phyloP scores from a whole-genome alignment of 2,113 vertebrate species.

The Coturnix japonica region DNA sequence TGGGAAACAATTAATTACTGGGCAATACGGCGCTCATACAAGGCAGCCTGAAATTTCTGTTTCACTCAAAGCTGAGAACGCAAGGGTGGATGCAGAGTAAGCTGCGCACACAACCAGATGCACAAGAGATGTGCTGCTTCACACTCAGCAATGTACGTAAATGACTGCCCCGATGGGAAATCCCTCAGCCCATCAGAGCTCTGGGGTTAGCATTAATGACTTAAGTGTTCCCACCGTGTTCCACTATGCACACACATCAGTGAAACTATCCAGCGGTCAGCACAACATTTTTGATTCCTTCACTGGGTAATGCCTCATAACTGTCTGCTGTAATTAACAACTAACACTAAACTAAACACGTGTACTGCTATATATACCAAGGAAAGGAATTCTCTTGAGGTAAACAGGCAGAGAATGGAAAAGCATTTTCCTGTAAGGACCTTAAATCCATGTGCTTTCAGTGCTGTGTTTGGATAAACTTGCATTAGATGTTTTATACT shows the following conservation, averaged over 20 bases:
- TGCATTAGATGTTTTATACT: not conserved
- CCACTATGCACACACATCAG: not conserved
- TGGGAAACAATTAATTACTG: slow-evolving; percentile 5
- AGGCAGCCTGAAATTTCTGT: not conserved
- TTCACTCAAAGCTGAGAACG: not conserved
- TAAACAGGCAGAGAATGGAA: fast-evolving
- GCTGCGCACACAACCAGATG: not conserved
- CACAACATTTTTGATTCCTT: not conserved
- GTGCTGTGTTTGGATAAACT: not conserved
- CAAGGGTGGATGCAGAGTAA: not conserved
- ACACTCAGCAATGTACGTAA: not conserved
- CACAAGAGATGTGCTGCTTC: not conserved
- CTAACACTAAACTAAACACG: fast-evolving
- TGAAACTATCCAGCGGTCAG: fast-evolving
- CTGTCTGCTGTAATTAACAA: not conserved
- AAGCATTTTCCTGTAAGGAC: fast-evolving
- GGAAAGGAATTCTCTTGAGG: not conserved
- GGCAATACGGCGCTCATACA: not conserved
- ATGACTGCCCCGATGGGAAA: not conserved
- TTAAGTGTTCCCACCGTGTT: too few species aligned
- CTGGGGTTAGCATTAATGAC: not conserved
- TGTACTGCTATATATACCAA: fast-evolving
- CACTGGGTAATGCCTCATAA: too few species aligned
- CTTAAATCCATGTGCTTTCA: not conserved
- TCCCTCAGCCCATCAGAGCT: not conserved